phyloP scores from a whole-genome alignment of 2,888 invertebrate species.

The Troilus luridus region DNA sequence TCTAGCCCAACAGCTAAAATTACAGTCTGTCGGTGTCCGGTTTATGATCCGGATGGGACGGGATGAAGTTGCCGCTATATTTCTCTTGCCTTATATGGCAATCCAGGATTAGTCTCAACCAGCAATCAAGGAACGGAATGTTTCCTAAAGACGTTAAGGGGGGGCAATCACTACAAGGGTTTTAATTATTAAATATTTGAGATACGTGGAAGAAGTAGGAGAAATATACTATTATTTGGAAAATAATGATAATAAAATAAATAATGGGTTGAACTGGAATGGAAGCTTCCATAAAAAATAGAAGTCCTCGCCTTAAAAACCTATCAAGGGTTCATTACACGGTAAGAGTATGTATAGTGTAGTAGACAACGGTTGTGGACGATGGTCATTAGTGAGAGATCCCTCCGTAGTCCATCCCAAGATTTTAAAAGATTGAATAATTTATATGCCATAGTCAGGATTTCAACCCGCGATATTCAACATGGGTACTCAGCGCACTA shows the following conservation, averaged over 20 bases:
- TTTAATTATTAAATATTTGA: background rate
- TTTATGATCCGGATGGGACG: background rate
- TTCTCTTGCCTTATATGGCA: background rate
- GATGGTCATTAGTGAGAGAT: too few species aligned
- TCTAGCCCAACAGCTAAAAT: background rate
- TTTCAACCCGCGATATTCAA: too few species aligned
- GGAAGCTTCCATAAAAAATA: too few species aligned
- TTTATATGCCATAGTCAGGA: too few species aligned
- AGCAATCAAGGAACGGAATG: background rate
- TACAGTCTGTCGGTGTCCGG: background rate
- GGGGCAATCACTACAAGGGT: background rate
- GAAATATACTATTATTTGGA: background rate
- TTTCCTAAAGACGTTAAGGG: background rate
- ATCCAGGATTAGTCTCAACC: background rate
- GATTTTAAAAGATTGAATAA: too few species aligned
- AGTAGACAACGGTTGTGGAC: too few species aligned
- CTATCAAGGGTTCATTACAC: too few species aligned
- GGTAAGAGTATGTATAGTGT: too few species aligned
- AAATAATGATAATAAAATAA: background rate
- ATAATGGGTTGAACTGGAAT: background rate
- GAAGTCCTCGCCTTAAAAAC: too few species aligned
- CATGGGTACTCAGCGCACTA: too few species aligned
- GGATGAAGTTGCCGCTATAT: background rate
- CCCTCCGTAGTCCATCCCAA: too few species aligned
- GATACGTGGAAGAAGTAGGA: background rate